Base-by-base conservation (phyloP, 2,113 vertebrate species). In the Oncorhynchus kisutch region DNA sequence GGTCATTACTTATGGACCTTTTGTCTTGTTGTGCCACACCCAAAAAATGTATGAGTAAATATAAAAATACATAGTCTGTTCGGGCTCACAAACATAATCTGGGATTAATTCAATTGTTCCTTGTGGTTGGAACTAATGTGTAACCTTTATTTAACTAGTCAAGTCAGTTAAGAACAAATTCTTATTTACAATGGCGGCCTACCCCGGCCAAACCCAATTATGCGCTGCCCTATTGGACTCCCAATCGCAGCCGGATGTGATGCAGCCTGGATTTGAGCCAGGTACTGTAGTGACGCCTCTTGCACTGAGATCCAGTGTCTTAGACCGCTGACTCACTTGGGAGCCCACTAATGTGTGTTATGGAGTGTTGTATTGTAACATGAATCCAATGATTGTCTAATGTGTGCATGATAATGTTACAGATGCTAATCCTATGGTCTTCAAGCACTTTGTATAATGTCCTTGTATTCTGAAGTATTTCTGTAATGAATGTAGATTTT, bases 1-100 rank as follows among this genome's bases (percentile, higher is more conserved):
- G n/a, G 13, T 27, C 25, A 45, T 59, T 70, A 82, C 54, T 80
- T 72, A 65, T 71, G 65, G 71, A 81, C 77, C 65, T 68, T 73
- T 54, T 34, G 60, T 70, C 64, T 25, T 5, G 49, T 73, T 62
- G 57, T 60, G 39, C n/a, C 16, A 16, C 65, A 8, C 25, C 39
- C 12, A 3, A 34, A 34, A 34, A 31, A 68, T 39, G 14, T 24
- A 12, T 25, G 13, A 31, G 4, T 48, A 12, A 51, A 49, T 22
- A 60, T 13, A 0, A 51, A 4, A 27, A 54, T 51, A 48, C 39
- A 45, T 45, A 45, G 22, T 71, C 12, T 34, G 57, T 59, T 66
- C 62, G 29, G 3, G 2, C 2, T 68, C 67, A 34, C 65, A 16
- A 29, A 14, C 65, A 29, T 20, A 45, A 27, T 39, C 2, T 34